Evolutionary conservation across 2,888 invertebrate species (phyloP).

Genomic region (Camptogramma bilineatum): DNA sequence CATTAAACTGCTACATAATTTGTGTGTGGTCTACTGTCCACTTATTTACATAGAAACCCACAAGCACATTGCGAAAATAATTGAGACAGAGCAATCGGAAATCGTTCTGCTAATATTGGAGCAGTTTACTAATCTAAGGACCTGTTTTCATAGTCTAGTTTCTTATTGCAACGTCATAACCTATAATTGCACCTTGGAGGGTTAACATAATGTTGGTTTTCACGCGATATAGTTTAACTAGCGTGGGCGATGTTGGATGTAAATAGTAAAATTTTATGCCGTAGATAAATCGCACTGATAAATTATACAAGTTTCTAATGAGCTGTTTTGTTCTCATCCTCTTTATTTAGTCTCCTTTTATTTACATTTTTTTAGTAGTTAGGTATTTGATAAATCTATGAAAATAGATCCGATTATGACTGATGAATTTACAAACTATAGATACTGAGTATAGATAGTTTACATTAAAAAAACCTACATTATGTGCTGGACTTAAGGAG

Average conservation of each 20-base stretch:
- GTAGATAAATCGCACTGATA: neutral
- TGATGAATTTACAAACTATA: too few relatives aligned
- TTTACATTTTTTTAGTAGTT: too few relatives aligned
- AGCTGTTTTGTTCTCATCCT: too few relatives aligned
- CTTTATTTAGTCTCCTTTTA: too few relatives aligned
- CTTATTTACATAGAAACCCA: conserved; percentile 17
- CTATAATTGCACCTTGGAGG: conserved; percentile 31
- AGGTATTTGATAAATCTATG: too few relatives aligned
- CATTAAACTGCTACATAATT: neutral
- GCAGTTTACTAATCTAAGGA: conserved; percentile 30
- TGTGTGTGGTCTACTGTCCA: conserved; percentile 13
- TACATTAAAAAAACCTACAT: too few relatives aligned
- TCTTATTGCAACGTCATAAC: conserved; percentile 32
- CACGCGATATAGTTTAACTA: conserved; percentile 25
- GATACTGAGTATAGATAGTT: too few relatives aligned
- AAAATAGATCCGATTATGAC: too few relatives aligned
- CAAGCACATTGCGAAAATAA: conserved; percentile 20
- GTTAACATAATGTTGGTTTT: conserved; percentile 14
- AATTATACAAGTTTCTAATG: too few relatives aligned
- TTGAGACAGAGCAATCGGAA: conserved; percentile 24
- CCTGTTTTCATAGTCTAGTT: conserved; percentile 35
- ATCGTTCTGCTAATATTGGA: conserved; percentile 30
- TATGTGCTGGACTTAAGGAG: too few relatives aligned
- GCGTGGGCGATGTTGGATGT: conserved; percentile 30
- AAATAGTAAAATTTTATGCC: conserved; percentile 9